Evolutionary conservation across 2,888 invertebrate species (phyloP), one percentile per base, ranked within the genome.

Genomic region (Cetonia aurata): DNA sequence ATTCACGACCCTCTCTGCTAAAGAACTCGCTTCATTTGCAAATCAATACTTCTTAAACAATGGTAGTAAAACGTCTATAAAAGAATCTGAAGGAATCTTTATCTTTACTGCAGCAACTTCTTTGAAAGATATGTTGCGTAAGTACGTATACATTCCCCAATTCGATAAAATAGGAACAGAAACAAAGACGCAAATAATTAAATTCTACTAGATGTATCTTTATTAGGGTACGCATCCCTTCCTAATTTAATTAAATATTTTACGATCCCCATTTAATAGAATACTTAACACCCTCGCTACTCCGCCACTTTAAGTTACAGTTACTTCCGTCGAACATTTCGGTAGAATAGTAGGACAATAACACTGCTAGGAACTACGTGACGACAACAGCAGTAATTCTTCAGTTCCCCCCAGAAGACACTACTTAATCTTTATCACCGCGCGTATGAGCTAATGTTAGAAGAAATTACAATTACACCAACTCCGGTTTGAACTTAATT

Each of bases 191-290:
- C 37, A 62, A 41, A 62, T 62, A 62, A 62, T 62, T 62, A 62
- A 62, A 48, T 62, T 48, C 31, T 37, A 56, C 15, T 25, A 17
- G 41, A 37, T 41, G 41, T 48, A 62, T 50, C 31, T 50, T 62
- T 50, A 62, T 62, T 62, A 42, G 48, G 33, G 15, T 42, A 62
- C 48, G 62, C 62, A 62, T 50, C 33, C 48, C 50, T 48, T 62
- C 50, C 48, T 50, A 31, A 48, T 62, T 62, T 62, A 62, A 62
- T 62, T 62, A 62, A 62, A 62, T 48, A 62, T 50, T 62, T 62
- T 62, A 62, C 62, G 62, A 62, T 62, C 48, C 31, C 31, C 25
- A 59, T 48, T 60, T 48, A 13, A 31, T 15, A 13, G 48, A 48
- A 33, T 50, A 15, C 31, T 33, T 62, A 15, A n/a, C 37, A 15